Conservation (phyloP, 2,888 invertebrate genomes). For the Cantharis rustica region DNA sequence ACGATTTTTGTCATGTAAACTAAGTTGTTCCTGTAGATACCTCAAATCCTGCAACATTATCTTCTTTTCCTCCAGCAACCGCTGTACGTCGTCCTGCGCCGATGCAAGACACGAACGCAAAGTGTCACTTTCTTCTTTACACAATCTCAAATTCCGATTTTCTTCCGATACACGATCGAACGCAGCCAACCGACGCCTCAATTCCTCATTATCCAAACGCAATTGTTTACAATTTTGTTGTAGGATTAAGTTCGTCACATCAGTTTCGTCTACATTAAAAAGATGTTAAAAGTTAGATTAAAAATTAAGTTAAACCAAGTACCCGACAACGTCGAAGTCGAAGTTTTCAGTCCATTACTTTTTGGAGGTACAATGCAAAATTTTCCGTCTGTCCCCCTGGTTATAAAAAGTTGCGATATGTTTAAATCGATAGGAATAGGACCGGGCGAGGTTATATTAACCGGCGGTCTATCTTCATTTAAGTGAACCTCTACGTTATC, state of each 20-base stretch:
- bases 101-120: constrained; percentile 66
- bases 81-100: constrained; percentile 76
- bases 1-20: constrained; percentile 43
- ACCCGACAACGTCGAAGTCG: constrained; percentile 34
- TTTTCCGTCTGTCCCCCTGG: constrained; percentile 74
- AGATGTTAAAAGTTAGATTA: neutral
- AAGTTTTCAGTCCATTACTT: constrained; percentile 18
- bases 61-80: constrained; percentile 74
- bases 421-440: constrained; percentile 78
- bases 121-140: constrained; percentile 65
- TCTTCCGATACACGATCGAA: constrained; percentile 65
- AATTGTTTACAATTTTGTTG: constrained; percentile 59
- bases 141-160: constrained; percentile 58
- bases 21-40: constrained; percentile 64
- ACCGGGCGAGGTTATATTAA: constrained; percentile 80
- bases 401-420: constrained; percentile 71
- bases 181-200: constrained; percentile 64
- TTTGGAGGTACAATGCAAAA: constrained; percentile 69
- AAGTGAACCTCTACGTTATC: constrained; percentile 77
- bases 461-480: constrained; percentile 82
- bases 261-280: constrained; percentile 24
- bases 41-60: constrained; percentile 72
- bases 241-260: constrained; percentile 45
- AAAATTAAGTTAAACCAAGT: neutral
- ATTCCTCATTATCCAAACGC: constrained; percentile 67